phyloP scores from a whole-genome alignment of 2,797 vertebrate genomes.

The Euphonia xanthogaster region DNA sequence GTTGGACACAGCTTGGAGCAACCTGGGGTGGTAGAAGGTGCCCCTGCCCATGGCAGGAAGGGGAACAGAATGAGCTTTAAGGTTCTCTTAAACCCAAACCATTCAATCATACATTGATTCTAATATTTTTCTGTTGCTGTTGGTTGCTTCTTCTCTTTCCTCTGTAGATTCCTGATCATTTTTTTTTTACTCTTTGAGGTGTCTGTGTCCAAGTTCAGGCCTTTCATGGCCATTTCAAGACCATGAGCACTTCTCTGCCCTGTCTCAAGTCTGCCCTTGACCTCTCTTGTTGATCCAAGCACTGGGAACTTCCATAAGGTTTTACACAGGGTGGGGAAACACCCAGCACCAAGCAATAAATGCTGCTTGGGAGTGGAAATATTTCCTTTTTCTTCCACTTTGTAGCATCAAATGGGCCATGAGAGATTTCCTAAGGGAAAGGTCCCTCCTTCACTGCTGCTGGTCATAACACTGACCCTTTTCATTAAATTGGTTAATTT shows the following conservation, averaged over 20 bases:
- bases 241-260: neutral
- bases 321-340: neutral
- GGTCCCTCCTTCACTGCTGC: neutral
- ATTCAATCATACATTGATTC: fast-evolving
- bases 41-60: neutral
- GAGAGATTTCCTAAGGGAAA: neutral
- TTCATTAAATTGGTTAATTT: neutral
- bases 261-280: neutral
- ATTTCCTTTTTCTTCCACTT: neutral
- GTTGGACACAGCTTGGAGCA: neutral
- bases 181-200: neutral
- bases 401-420: fast-evolving
- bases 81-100: neutral
- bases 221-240: neutral
- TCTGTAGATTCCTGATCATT: fast-evolving
- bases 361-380: neutral
- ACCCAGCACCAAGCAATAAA: neutral
- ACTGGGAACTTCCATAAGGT: neutral
- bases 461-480: fast-evolving
- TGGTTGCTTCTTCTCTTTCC: neutral
- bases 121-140: neutral
- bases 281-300: fast-evolving
- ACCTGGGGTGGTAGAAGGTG: fast-evolving
- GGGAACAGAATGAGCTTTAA: neutral
- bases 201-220: neutral